Base-by-base conservation (phyloP, 2,797 vertebrate species). In the Fistularia tabacaria region DNA sequence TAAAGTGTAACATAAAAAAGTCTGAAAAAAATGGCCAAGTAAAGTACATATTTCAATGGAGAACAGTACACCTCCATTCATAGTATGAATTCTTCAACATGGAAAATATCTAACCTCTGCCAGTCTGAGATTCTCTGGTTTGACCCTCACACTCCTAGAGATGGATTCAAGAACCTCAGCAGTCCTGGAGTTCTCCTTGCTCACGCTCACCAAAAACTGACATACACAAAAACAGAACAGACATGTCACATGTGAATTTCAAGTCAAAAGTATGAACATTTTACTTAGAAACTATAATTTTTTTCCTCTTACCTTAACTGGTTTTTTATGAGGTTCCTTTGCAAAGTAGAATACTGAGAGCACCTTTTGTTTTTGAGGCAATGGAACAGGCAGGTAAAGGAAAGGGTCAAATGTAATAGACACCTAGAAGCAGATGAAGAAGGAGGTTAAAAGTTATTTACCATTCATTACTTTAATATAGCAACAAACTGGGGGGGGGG, bases 351-450 rank as follows among this genome's bases (percentile, higher is more conserved):
- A 98, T 64, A 99, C 87, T 0, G 94, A 96, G 53, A 99, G 93
- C 69, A 99, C 93, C 86, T 98, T 99, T 80, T 99, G 97, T 82
- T 99, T 99, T 81, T 99, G 97, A 3, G 97, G 97, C 69, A 99
- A 83, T 4, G 97, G 97, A 10, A 99, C 97, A 0, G 97, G 97
- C 55, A 99, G 89, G 81, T 99, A 99, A 48, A 99, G 92, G 87
- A 99, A 99, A 0, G 97, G 97, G 69, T 99, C 97, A 64, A 99
- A 99, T 1, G 97, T 99, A 79, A 99, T 99, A 14, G 97, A 99
- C 46, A 99, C 97, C 97, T 99, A 80, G 1, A 9, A 38, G 25
- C 25, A 73, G 62, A 42, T 10, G 3, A 1, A 36, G 7, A 62
- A 0, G 10, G 3, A 12, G 10, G 36, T 12, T 47, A 3, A 10